phyloP scores from a whole-genome alignment of 2,797 vertebrate genomes.

The Nasua narica region DNA sequence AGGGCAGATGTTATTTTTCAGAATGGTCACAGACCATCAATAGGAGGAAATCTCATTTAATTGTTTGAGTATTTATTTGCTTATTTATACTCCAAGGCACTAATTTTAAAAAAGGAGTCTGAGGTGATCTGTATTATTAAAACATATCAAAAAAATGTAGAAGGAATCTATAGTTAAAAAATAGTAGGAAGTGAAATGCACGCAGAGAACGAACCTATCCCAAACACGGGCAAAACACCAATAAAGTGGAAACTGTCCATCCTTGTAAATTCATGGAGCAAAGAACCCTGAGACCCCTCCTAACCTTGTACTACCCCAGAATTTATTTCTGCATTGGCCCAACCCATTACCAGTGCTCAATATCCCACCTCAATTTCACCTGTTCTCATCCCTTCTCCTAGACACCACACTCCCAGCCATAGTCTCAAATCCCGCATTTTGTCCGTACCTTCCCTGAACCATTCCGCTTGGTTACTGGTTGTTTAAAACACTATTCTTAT shows the following conservation, averaged over 20 bases:
- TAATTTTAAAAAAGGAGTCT: not conserved
- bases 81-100: conserved; percentile 56
- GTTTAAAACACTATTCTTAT: not conserved
- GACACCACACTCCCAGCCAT: not conserved
- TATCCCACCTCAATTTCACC: not conserved
- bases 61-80: conserved; percentile 61
- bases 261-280: conserved; percentile 3
- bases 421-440: not conserved
- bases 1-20: conserved; percentile 72
- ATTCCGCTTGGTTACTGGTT: not conserved
- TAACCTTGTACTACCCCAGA: not conserved
- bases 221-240: conserved; percentile 17
- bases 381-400: not conserved
- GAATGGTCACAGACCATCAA: conserved; percentile 66
- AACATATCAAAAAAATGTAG: conserved; percentile 29
- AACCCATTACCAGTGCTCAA: not conserved
- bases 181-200: not conserved
- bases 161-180: not conserved
- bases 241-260: not conserved
- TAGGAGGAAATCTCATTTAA: conserved; percentile 66
- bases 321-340: not conserved
- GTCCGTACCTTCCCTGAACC: not conserved
- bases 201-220: not conserved
- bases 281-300: not conserved
- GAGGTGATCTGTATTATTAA: conserved; percentile 22